Percentiles rank a stretch among this genome's conserved stretches.
phyloP scores from a whole-genome alignment of 2,888 invertebrate genomes.

The Hypolimnas misippus region DNA sequence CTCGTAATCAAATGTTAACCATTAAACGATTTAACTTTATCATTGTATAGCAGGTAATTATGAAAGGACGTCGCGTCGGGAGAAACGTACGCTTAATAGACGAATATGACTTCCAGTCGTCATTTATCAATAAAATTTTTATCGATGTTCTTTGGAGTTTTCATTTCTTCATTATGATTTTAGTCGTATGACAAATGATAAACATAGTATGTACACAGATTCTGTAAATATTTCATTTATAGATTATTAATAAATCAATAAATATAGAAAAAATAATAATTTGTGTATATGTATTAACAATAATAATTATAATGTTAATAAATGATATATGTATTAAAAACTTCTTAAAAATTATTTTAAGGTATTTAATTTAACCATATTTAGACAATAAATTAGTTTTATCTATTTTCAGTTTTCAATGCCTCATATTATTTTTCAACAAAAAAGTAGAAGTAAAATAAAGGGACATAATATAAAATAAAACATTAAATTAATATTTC shows the following conservation, averaged over 20 bases:
- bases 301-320: background rate
- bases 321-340: slow-evolving; percentile 10
- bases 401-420: no score
- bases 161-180: slow-evolving; percentile 45
- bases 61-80: slow-evolving; percentile 70
- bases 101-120: slow-evolving; percentile 70
- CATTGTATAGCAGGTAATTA: slow-evolving; percentile 71
- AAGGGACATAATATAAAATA: background rate
- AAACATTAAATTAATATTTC: background rate
- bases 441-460: no score
- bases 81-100: slow-evolving; percentile 82
- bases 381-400: no score
- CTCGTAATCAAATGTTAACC: slow-evolving; percentile 77
- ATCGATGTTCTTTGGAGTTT: slow-evolving; percentile 76
- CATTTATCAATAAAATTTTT: slow-evolving; percentile 82
- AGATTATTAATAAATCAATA: slow-evolving; percentile 4
- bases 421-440: no score
- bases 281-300: slow-evolving; percentile 9
- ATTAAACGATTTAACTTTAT: slow-evolving; percentile 73
- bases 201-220: background rate
- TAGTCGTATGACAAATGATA: background rate
- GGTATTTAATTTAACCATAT: slow-evolving; percentile 11
- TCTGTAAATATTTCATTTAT: slow-evolving; percentile 10
- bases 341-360: slow-evolving; percentile 4
- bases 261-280: background rate